Evolutionary conservation across 1,140 invertebrate genomes (phyloP), one percentile per base, ranked within the genome.

Genomic region (Drosophila asahinai): DNA sequence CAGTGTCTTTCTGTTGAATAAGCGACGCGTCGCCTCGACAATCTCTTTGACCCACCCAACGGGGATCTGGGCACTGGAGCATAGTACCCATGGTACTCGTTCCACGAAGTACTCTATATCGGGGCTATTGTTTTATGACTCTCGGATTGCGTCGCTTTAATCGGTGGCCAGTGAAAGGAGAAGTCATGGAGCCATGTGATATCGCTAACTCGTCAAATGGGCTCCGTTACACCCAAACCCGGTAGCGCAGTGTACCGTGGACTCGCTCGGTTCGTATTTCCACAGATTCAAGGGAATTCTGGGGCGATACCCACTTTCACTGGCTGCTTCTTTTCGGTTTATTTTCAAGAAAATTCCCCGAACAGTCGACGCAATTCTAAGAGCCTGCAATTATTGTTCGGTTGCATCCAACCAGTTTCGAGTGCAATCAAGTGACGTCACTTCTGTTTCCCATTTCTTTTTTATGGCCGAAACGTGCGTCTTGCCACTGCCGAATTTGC

Each of bases 181-280:
- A 89, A 77, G 73, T 83, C 77, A 86, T 83, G 83, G 83, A 87
- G 83, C 81, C 83, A 89, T 84, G 84, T 65, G 81, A 84, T 89
- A 90, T 87, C 74, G 77, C 68, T 89, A 89, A 87, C 84, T 89
- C 64, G 81, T 75, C 80, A 81, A 81, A 72, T 55, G 65, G 63
- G 64, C 78, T 79, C 67, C 59, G 81, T 79, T 90, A 84, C 86
- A 89, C 74, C 81, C 74, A 86, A 77, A 90, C 86, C 86, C 86
- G 86, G 86, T 90, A 90, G 86, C 59, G 81, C 86, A 90, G 76
- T 86, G 75, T 86, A 67, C 52, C 81, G 86, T 84, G 63, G 61
- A 22, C 22, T 15, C 33, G 17, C 17, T 25, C 27, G 42, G 66
- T 25, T 78, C 77, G 55, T 42, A 61, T 77, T 68, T 63, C 67